A percentile compares a stretch with the other conserved stretches of the same genome.
Conservation (phyloP, 2,797 vertebrate genomes). For the Zalophus californianus region DNA sequence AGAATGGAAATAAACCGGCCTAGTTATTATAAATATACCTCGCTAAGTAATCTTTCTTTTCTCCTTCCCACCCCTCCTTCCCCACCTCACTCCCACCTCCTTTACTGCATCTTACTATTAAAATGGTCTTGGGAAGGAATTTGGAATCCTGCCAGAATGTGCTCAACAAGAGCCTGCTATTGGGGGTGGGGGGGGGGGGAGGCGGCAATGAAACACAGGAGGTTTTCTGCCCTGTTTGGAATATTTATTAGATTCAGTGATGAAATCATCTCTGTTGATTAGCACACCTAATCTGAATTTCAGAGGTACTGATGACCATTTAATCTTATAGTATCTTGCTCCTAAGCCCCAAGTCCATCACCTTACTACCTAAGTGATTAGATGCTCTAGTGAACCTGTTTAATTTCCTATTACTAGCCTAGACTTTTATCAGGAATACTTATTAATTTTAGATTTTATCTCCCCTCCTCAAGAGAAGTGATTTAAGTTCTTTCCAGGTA, state of each 20-base stretch:
- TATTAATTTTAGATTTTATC: constrained; percentile 53
- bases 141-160: neutral
- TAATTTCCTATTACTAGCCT: constrained; percentile 14
- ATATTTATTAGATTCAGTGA: constrained; percentile 37
- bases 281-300: constrained; percentile 36
- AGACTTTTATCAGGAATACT: neutral
- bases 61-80: neutral
- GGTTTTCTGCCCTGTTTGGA: neutral
- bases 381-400: neutral
- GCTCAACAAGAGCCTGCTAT: neutral
- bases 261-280: constrained; percentile 35
- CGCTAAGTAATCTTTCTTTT: neutral
- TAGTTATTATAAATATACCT: neutral
- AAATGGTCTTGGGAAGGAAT: neutral
- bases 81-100: neutral
- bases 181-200: neutral
- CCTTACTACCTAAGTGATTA: neutral
- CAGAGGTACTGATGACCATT: neutral
- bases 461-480: neutral
- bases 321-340: neutral
- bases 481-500: constrained; percentile 39
- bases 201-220: neutral
- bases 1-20: constrained; percentile 39
- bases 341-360: neutral
- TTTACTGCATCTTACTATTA: neutral